Conservation (phyloP, 1,140 invertebrate genomes). For the Oryzaephilus surinamensis region DNA sequence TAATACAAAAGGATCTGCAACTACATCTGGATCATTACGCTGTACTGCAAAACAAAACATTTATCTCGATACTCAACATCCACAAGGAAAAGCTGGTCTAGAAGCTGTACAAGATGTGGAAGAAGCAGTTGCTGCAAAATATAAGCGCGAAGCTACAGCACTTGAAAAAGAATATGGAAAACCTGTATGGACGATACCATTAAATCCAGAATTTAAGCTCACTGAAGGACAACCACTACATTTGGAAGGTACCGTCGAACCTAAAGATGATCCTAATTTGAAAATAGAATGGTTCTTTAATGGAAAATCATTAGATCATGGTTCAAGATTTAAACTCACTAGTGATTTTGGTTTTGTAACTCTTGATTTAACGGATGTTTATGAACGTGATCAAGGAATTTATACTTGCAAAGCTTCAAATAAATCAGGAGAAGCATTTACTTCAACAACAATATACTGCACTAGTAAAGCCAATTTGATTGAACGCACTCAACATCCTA, state of each 20-base stretch:
- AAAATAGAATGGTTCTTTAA: conserved; percentile 92
- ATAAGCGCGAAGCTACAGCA: conserved; percentile 48
- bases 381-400: conserved; percentile 88
- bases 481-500: conserved; percentile 84
- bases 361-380: conserved; percentile 77
- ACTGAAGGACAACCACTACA: conserved; percentile 83
- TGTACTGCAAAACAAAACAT: conserved; percentile 69
- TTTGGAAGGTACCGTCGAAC: conserved; percentile 88
- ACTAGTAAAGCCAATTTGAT: conserved; percentile 72
- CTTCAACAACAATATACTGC: conserved; percentile 78
- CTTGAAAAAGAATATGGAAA: conserved; percentile 72
- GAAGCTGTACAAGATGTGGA: conserved; percentile 80
- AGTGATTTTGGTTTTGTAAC: conserved; percentile 90
- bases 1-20: conserved; percentile 80
- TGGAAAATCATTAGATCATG: conserved; percentile 74
- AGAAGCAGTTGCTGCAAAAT: conserved; percentile 59
- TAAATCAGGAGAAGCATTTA: conserved; percentile 80
- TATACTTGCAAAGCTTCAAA: conserved; percentile 86
- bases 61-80: conserved; percentile 80
- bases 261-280: conserved; percentile 93
- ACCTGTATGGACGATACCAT: conserved; percentile 77
- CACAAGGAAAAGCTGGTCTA: conserved; percentile 73
- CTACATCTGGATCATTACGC: conserved; percentile 75
- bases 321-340: conserved; percentile 74
- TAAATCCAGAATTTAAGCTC: conserved; percentile 72